A percentile compares a stretch with the other conserved stretches of the same genome.
Conservation (phyloP, 2,797 vertebrate species). For the Cyprinella venusta region DNA sequence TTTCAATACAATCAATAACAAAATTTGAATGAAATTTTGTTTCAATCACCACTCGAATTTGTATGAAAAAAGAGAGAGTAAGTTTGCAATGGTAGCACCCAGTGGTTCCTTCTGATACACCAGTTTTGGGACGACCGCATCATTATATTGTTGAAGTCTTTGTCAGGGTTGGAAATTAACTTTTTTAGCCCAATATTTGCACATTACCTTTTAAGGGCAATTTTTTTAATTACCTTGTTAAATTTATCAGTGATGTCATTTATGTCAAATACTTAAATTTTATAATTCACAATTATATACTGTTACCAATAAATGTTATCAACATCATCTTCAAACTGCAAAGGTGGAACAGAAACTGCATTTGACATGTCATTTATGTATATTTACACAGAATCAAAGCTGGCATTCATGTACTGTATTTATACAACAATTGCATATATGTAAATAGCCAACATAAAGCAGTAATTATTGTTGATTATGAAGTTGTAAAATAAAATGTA, state of each 20-base stretch:
- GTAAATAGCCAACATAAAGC: not conserved
- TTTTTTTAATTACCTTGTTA: not conserved
- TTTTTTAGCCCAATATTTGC: not conserved
- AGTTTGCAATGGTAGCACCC: not conserved
- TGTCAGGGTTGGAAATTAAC: not conserved
- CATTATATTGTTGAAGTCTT: not conserved
- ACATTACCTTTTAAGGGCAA: not conserved
- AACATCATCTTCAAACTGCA: not conserved
- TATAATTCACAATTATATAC: too few species aligned
- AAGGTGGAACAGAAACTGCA: not conserved
- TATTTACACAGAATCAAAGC: not conserved
- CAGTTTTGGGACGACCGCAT: not conserved
- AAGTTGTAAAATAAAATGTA: too few species aligned
- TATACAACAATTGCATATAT: not conserved
- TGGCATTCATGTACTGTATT: not conserved
- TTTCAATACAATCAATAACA: not conserved
- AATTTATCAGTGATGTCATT: not conserved
- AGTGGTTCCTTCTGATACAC: not conserved
- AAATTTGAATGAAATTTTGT: too few species aligned
- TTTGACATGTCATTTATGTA: not conserved
- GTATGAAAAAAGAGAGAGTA: not conserved
- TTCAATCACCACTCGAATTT: not conserved
- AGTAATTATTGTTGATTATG: too few species aligned
- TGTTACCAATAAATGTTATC: not conserved
- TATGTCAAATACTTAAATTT: not conserved